Evolutionary conservation across 2,888 invertebrate species (phyloP).

Genomic region (Drosophila hamatofila): DNA sequence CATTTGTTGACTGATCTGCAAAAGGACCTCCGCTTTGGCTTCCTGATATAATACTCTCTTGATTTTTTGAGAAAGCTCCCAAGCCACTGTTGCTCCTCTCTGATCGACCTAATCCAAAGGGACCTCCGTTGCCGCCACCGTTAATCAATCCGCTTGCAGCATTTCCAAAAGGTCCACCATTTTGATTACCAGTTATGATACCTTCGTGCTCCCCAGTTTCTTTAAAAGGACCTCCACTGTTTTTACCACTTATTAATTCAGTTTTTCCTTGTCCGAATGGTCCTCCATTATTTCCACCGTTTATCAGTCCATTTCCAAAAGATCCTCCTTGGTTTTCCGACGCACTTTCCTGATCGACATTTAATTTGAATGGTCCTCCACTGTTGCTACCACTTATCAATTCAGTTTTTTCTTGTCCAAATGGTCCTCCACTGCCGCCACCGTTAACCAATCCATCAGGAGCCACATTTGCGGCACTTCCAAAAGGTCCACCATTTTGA

Average conservation of each 20-base stretch:
- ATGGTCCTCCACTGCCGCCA: conserved; percentile 7
- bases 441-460: not conserved
- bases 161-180: not conserved
- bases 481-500: not conserved
- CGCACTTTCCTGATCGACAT: not conserved
- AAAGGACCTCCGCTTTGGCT: no score
- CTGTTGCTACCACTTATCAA: conserved; percentile 8
- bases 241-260: conserved; percentile 6
- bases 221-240: conserved; percentile 8
- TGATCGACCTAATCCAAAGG: no score
- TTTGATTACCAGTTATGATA: not conserved
- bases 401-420: not conserved
- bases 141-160: not conserved
- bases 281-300: not conserved
- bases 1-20: not conserved
- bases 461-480: not conserved
- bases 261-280: not conserved
- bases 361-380: conserved; percentile 4
- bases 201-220: not conserved
- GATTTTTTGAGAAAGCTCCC: no score
- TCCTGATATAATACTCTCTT: no score
- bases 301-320: conserved; percentile 1
- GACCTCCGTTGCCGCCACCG: not conserved
- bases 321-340: no score
- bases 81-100: no score